Base-by-base conservation (phyloP, 2,888 invertebrate genomes). In the Drosophila kambysellisi region DNA sequence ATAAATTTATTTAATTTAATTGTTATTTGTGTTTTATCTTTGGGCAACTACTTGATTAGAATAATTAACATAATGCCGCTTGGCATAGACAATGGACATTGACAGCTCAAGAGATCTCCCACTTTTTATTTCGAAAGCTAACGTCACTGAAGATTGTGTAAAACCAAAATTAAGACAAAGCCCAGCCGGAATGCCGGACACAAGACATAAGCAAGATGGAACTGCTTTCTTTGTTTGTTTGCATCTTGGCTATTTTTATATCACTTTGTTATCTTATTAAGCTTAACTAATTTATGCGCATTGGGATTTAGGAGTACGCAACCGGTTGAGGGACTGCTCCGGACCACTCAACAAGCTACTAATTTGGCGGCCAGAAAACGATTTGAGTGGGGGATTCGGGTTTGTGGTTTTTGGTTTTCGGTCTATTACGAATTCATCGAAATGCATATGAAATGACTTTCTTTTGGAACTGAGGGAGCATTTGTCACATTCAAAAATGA, bases 401-500 rank as follows among this genome's bases (percentile, higher is more conserved):
- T 39, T 50, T 30, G 58, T n/a, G 20, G 7, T 39, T 46, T 32
- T 32, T 17, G 30, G 9, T 30, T 51, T 51, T 51, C 30, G 51
- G 30, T 32, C n/a, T 32, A 29, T 52, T 52, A 39, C 53, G 62
- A 50, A 59, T 62, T 61, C 74, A 61, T 56, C 62, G 43, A 58
- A 65, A 63, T 72, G 83, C 79, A 68, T 80, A 73, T 57, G 73
- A 85, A 77, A 85, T 82, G 68, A 76, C 88, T 86, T 88, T 86
- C 85, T 83, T 89, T 83, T 70, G 64, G 48, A 71, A 67, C 63
- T 67, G 66, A 30, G 46, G 30, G 20, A 69, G 57, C 57, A 68
- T 75, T 65, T 70, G 80, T 56, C 67, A 69, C 74, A 65, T 74
- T 76, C 68, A 74, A 76, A 74, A 85, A 82, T 89, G 82, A 85